Evolutionary conservation across 1,140 invertebrate genomes (phyloP).

Genomic region (Drosophila ercepeae): DNA sequence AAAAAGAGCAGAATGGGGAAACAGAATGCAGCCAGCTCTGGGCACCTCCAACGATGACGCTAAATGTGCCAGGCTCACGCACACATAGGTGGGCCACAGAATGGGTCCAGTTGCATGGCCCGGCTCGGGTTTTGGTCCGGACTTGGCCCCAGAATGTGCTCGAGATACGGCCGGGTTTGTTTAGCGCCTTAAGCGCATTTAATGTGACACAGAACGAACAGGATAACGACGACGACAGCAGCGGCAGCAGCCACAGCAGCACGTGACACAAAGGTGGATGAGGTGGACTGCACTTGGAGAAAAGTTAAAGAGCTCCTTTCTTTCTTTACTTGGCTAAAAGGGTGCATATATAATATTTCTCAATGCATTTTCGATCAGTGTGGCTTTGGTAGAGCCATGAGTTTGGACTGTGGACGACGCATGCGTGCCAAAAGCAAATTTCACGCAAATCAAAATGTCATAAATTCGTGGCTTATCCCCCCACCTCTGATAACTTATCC

Average conservation of each 20-base stretch:
- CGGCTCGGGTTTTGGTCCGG: conserved; percentile 3
- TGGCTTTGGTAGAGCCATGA: conserved; percentile 10
- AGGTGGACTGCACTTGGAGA: conserved; percentile 1
- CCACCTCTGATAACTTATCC: conserved; percentile 3
- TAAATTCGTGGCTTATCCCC: conserved; percentile 80
- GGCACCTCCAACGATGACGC: conserved; percentile 76
- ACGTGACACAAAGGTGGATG: conserved; percentile 71
- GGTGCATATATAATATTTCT: not conserved
- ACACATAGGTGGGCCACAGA: conserved; percentile 67
- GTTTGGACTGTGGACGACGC: conserved; percentile 49
- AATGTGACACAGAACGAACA: conserved; percentile 82
- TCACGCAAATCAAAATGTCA: conserved; percentile 84
- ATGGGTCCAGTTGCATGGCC: conserved; percentile 1
- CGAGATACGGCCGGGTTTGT: conserved; percentile 60
- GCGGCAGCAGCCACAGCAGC: conserved; percentile 47
- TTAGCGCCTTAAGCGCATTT: conserved; percentile 82
- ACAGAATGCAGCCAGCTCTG: conserved; percentile 13
- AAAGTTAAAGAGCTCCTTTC: not conserved
- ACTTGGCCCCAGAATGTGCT: not conserved
- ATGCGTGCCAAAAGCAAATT: conserved; percentile 84
- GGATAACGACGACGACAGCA: conserved; percentile 77
- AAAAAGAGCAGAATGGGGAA: conserved; percentile 15
- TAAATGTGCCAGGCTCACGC: conserved; percentile 76
- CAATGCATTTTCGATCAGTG: not conserved
- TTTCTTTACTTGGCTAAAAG: too few species aligned